Evolutionary conservation across 1,140 invertebrate species (phyloP).

Genomic region (Drosophila sproati): DNA sequence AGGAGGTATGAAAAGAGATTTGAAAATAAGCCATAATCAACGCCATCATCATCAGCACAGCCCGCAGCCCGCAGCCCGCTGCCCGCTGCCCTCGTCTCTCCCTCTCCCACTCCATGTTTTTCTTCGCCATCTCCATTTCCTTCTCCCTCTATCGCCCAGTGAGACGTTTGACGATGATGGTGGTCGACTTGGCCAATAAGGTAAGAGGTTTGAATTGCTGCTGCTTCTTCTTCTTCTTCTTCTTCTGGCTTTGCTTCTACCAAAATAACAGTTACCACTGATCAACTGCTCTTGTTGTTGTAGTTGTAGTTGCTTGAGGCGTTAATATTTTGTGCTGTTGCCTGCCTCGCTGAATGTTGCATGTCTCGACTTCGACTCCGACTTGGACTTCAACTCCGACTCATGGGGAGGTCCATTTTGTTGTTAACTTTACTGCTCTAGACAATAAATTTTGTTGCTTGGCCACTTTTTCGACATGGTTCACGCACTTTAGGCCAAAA

Average conservation of each 20-base stretch:
- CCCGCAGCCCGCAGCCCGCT: slow-evolving; percentile 16
- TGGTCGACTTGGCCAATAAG: slow-evolving; percentile 77
- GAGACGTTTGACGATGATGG: slow-evolving; percentile 63
- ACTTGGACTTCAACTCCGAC: slow-evolving; percentile 19
- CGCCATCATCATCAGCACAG: slow-evolving; percentile 73
- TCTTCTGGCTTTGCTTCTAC: slow-evolving; percentile 36
- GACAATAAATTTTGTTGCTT: slow-evolving; percentile 80
- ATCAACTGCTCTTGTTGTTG: slow-evolving; percentile 45
- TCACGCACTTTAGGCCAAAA: slow-evolving; percentile 83
- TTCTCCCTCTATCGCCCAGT: neutral
- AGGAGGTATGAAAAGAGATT: slow-evolving; percentile 65
- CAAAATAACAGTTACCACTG: slow-evolving; percentile 79
- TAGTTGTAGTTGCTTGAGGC: slow-evolving; percentile 65
- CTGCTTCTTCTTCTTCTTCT: slow-evolving; percentile 24
- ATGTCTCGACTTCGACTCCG: slow-evolving; percentile 42
- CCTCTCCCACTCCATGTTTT: neutral
- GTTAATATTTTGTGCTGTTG: slow-evolving; percentile 73
- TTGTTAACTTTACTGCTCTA: slow-evolving; percentile 72
- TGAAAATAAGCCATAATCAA: slow-evolving; percentile 83
- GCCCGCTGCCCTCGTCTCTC: neutral
- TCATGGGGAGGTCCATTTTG: slow-evolving; percentile 79
- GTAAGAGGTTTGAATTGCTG: slow-evolving; percentile 61
- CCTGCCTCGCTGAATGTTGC: slow-evolving; percentile 62
- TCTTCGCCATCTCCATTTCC: neutral
- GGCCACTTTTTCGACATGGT: slow-evolving; percentile 75